Evolutionary conservation across 37 sponge, comb jelly and placozoan genomes (phyloP).

Genomic region (Spongilla lacustris): DNA sequence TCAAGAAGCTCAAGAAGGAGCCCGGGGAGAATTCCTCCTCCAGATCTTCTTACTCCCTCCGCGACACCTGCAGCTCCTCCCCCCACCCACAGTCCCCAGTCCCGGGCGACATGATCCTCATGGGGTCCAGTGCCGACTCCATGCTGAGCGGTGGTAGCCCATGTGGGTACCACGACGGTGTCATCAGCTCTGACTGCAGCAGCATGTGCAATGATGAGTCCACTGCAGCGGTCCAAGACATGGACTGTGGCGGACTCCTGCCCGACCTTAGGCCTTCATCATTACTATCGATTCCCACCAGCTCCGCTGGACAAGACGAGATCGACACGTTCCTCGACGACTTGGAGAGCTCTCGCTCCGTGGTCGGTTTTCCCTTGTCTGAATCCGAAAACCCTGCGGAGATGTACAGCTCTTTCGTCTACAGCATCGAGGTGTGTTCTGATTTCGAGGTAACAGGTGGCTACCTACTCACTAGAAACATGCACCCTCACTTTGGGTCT

Average conservation of each 20-base stretch:
- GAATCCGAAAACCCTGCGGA: not conserved
- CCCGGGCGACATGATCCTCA: not conserved
- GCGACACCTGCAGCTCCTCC: not conserved
- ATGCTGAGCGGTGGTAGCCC: not conserved
- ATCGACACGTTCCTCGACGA: not conserved
- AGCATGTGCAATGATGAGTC: not conserved
- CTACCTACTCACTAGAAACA: not conserved
- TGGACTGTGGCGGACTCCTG: not conserved
- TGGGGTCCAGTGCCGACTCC: not conserved
- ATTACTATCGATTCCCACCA: not conserved
- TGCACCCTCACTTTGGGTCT: not conserved
- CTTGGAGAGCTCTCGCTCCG: not conserved
- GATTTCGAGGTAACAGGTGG: not conserved
- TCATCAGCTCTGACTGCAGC: not conserved
- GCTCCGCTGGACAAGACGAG: not conserved
- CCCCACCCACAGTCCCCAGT: not conserved
- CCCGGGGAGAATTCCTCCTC: slow-evolving; percentile 19
- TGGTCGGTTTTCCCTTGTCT: not conserved
- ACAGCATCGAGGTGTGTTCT: not conserved
- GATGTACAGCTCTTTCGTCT: not conserved
- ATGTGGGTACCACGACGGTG: not conserved
- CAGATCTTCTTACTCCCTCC: not conserved
- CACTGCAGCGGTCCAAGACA: not conserved
- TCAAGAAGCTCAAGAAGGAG: slow-evolving; percentile 66
- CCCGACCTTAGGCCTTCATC: not conserved